These are phyloP conservation scores for Crocodylus rhombifer DNA, from an alignment of 2,797 vertebrate species.

Conservation along the genomic window DNA sequence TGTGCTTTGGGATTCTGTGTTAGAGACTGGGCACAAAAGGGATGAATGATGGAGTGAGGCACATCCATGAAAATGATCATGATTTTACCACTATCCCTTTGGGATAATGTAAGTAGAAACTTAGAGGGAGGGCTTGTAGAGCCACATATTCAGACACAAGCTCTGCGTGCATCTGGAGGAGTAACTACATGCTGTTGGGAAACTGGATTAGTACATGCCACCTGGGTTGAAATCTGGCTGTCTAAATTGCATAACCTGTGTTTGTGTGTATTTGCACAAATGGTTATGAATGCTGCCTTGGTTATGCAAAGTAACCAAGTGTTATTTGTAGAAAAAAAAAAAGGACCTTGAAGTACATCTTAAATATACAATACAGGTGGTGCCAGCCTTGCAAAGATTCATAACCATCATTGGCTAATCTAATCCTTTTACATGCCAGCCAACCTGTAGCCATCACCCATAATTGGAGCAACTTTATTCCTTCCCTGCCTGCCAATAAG, in stretches of 20 bases:
- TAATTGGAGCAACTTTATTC: constrained; percentile 9
- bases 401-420: constrained; percentile 7
- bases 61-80: accelerated
- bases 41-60: background rate
- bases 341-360: background rate
- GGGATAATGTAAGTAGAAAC: background rate
- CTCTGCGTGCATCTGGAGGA: accelerated
- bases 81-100: background rate
- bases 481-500: background rate
- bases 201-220: background rate
- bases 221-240: background rate
- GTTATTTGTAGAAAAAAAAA: background rate
- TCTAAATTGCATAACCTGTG: background rate
- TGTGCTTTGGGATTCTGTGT: background rate
- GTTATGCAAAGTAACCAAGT: background rate
- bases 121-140: background rate
- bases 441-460: background rate
- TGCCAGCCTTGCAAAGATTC: background rate
- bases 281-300: background rate
- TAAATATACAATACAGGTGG: background rate
- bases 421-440: accelerated
- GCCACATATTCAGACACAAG: background rate
- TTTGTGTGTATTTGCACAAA: background rate
- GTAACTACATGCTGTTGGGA: background rate
- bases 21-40: background rate